Base-by-base conservation (phyloP, 2,888 invertebrate species). In the Pantelozetes paolii region DNA sequence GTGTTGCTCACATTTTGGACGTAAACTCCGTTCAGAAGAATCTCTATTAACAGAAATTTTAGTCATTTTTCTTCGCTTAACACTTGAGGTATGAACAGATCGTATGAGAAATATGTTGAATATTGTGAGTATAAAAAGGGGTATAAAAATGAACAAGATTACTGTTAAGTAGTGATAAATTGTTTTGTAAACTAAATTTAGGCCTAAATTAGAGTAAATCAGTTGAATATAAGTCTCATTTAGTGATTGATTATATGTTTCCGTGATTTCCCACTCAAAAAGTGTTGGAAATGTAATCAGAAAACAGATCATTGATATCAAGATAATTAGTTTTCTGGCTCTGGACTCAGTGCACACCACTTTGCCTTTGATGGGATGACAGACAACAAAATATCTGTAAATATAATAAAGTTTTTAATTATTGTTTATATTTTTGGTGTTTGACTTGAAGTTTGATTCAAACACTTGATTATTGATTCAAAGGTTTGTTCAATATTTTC, bases 191-290 rank as follows among this genome's bases (percentile, higher is more conserved):
- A 79, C 77, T 28, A 77, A 71, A 36, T 78, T 77, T 13, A 71
- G 73, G 26, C 76, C 78, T 62, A 79, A 75, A 28, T 75, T 76
- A 0, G 82, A 82, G 45, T 77, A 77, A 32, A 74, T 76, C 36
- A 79, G 59, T 11, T 36, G 64, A 48, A 77, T 64, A 36, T 74
- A 75, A 9, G 77, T 77, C 30, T 75, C 69, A 50, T 79, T 77
- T 13, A 76, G 76, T 23, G 72, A 36, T 1, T 76, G 73, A 74
- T 79, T 76, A 1, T 77, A 75, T 23, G 67, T 54, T 64, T 80
- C 80, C 1, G 82, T 79, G 1, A 82, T 81, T n/a, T 85, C 83
- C 83, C 87, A 86, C 81, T 90, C 89, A 81, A 90, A 88, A n/a
- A 88, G 85, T 70, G 89, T 86, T 0, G 90, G 89, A 71, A 87